Evolutionary conservation across 1,140 invertebrate species (phyloP), one percentile per base, ranked within the genome.

Genomic region (Diabrotica virgifera): DNA sequence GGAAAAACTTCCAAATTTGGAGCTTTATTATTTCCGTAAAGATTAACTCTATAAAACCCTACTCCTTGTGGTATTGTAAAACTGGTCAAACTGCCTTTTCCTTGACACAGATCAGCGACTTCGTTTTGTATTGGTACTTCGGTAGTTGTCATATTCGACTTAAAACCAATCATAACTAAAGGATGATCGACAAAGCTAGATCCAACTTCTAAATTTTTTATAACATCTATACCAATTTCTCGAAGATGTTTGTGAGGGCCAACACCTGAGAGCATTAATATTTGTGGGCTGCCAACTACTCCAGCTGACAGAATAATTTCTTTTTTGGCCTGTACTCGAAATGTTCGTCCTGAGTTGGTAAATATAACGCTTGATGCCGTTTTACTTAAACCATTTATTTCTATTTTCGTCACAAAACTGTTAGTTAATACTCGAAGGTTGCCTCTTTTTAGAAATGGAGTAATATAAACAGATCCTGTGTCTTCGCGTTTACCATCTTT

Each of bases 201-300:
- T 0, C 92, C 92, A n/a, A 87, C 85, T 0, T 86, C 89, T 14
- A 88, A 81, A 76, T 92, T 84, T 10, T 86, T 80, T 2, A 90
- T 82, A 35, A 89, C 81, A 0, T 83, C 81, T 1, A 91, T 84
- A 0, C 85, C 85, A 5, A 88, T 77, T 55, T 87, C 79, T 61
- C 83, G 59, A 2, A 95, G 77, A 74, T 94, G 89, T 10, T 85
- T 73, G 11, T 77, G 80, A 0, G 90, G 89, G 11, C 92, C 93
- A 3, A 94, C 79, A 1, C 93, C 93, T 12, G 91, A 93, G 0
- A 94, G 78, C 88, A 95, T 90, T 37, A 95, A 81, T 0, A 95
- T 70, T 71, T 92, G 90, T 0, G 91, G 90, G 0, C 85, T 85
- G 7, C 84, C 87, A 12, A 93, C 85, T 0, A 89, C 85, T 0